A percentile compares a stretch with the other conserved stretches of the same genome.
Conservation (phyloP, 2,797 vertebrate genomes). For the Galaxias olidus region DNA sequence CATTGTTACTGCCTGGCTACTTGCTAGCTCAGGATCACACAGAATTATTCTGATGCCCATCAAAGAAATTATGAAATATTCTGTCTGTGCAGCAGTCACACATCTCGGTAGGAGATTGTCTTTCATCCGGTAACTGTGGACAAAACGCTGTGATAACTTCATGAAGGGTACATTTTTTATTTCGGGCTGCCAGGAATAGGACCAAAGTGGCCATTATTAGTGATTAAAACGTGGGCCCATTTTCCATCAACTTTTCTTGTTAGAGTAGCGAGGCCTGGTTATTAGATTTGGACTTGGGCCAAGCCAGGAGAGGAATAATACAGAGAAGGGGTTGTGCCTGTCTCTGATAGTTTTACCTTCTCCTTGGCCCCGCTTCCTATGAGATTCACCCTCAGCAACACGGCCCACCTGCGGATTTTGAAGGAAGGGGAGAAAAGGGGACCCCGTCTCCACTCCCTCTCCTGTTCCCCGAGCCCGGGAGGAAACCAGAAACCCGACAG, state of each 20-base stretch:
- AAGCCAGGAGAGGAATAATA: background rate
- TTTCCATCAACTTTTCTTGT: conserved; percentile 37
- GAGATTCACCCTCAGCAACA: conserved; percentile 9
- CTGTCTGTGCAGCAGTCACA: conserved; percentile 42
- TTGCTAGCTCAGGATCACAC: conserved; percentile 54
- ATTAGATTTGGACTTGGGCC: conserved; percentile 5
- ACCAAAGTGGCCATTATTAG: conserved; percentile 30
- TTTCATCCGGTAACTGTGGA: conserved; percentile 56
- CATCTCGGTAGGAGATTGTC: conserved; percentile 60
- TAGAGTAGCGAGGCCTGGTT: conserved; percentile 30
- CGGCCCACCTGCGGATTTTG: conserved; percentile 19
- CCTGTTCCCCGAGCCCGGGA: conserved; percentile 30
- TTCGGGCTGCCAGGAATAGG: conserved; percentile 52
- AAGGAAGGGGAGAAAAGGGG: background rate
- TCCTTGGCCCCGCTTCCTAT: conserved; percentile 15
- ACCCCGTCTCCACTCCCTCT: too few species aligned
- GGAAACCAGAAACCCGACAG: conserved; percentile 47
- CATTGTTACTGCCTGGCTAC: conserved; percentile 60
- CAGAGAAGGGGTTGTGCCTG: background rate
- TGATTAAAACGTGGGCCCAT: conserved; percentile 48
- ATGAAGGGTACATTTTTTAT: conserved; percentile 62
- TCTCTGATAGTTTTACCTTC: background rate
- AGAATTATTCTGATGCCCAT: conserved; percentile 71
- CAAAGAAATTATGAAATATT: conserved; percentile 66
- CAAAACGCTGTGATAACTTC: conserved; percentile 62